A percentile compares a stretch with the other conserved stretches of the same genome.
These are phyloP conservation scores for Oscheius sp. DNA, from an alignment of 2,888 invertebrate species.

Conservation along the genomic window DNA sequence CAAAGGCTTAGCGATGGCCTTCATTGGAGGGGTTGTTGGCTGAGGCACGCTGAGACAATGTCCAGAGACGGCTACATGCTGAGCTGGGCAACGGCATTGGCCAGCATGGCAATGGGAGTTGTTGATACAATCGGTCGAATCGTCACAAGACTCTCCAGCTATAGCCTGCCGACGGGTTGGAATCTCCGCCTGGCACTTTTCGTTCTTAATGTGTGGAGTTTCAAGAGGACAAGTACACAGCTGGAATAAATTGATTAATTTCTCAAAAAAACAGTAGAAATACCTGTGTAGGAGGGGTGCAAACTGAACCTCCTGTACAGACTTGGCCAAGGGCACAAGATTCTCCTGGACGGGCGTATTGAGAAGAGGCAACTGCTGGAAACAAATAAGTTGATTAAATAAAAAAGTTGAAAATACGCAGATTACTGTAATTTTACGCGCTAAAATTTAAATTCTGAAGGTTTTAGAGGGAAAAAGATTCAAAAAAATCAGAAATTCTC, in stretches of 20 bases:
- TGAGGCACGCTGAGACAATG: constrained; percentile 45
- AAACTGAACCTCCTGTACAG: constrained; percentile 58
- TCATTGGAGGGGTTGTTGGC: constrained; percentile 48
- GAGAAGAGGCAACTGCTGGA: constrained; percentile 4
- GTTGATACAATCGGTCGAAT: constrained; percentile 42
- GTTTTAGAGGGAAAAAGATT: too few species aligned
- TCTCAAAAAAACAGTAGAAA: background rate
- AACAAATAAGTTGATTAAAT: too few species aligned
- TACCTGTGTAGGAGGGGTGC: constrained; percentile 37
- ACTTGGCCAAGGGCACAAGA: constrained; percentile 50
- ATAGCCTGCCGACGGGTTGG: constrained; percentile 37
- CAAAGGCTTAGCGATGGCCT: constrained; percentile 53
- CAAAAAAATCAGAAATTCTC: too few species aligned
- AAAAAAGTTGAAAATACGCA: too few species aligned
- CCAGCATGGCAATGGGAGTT: constrained; percentile 42
- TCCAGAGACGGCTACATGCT: constrained; percentile 52
- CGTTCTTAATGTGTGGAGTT: constrained; percentile 55
- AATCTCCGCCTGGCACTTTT: constrained; percentile 52
- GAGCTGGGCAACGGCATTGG: constrained; percentile 50
- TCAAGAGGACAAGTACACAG: constrained; percentile 62
- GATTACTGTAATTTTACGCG: too few species aligned
- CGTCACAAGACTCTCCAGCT: constrained; percentile 53
- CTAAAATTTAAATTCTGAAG: too few species aligned
- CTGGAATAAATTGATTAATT: constrained; percentile 40
- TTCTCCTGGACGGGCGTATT: constrained; percentile 60